Conservation (phyloP, 2,888 invertebrate species). For the Mechanitis mazaeus region DNA sequence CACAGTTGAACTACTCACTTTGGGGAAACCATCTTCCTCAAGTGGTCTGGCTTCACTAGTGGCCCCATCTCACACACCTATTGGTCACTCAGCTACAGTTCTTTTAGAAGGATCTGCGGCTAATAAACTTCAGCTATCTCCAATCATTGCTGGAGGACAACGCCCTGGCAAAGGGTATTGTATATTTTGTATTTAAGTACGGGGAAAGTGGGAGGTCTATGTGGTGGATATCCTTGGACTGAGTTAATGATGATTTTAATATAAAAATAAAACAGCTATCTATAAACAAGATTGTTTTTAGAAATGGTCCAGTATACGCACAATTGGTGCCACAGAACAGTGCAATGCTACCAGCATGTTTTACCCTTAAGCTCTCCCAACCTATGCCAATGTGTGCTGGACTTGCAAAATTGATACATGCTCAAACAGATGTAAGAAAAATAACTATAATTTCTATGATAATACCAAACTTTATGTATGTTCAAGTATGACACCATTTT, state of each 20-base stretch:
- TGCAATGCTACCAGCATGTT: slow-evolving; percentile 92
- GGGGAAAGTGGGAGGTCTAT: no score
- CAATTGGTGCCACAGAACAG: slow-evolving; percentile 89
- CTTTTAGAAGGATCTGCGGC: slow-evolving; percentile 91
- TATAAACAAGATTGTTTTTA: slow-evolving; percentile 11
- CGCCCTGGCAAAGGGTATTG: slow-evolving; percentile 84
- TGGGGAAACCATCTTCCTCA: slow-evolving; percentile 57
- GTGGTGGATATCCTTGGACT: no score
- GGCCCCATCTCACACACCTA: slow-evolving; percentile 72
- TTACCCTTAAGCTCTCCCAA: slow-evolving; percentile 85
- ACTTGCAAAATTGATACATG: slow-evolving; percentile 77
- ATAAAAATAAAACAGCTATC: not conserved
- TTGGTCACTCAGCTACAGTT: slow-evolving; percentile 92
- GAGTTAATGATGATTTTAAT: no score
- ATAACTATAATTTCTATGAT: no score
- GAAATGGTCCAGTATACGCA: slow-evolving; percentile 83
- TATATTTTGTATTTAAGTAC: not conserved
- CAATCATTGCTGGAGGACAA: slow-evolving; percentile 82
- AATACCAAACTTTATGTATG: not conserved
- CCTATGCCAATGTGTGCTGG: slow-evolving; percentile 91
- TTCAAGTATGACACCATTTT: not conserved
- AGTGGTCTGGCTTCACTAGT: slow-evolving; percentile 61
- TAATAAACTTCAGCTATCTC: slow-evolving; percentile 87
- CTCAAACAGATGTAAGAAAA: slow-evolving; percentile 60
- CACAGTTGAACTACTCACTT: slow-evolving; percentile 82